Evolutionary conservation across 2,113 vertebrate species (phyloP), one percentile per base, ranked within the genome.

Genomic region (Apeltes quadracus): DNA sequence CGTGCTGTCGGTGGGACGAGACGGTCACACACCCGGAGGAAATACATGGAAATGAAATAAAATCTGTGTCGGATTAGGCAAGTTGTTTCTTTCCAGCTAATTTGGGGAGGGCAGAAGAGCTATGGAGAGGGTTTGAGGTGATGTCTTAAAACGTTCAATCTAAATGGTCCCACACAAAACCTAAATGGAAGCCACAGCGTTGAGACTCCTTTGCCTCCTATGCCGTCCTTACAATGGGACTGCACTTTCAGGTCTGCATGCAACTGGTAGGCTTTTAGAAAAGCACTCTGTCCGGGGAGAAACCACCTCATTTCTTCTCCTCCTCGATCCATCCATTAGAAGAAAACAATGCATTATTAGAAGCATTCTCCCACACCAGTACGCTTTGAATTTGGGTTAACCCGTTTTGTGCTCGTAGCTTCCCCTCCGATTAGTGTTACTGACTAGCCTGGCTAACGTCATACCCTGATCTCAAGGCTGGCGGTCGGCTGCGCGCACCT

Each of bases 301-400:
- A 58, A 55, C 27, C 51, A 44, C 48, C 64, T 57, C 12, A 36
- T 72, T 62, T 61, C 44, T 41, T 46, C 62, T 38, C 34, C 36
- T 63, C 11, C 46, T 43, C 20, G 25, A 43, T 27, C 36, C 34
- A 32, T 44, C 38, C 18, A 63, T 77, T 58, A n/a, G 54, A 56
- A 27, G 69, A 85, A 72, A 83, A n/a, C 75, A 27, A 75, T 69
- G 65, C 59, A 91, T 83, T 88, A 92, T 90, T 84, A 89, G 81
- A 80, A 83, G 83, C 69, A 58, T 69, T 64, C 56, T 74, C 14
- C 61, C 4, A 53, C n/a, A 22, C 22, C 4, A 25, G 16, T 61
- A 51, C 43, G 23, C 38, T 71, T 77, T 76, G 53, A 78, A 50
- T 62, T 27, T 27, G 29, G 74, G 18, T 71, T 22, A 61, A 61